These are phyloP conservation scores for Bolinopsis microptera DNA, from an alignment of 37 sponge, comb jelly and placozoan genomes.

Conservation along the genomic window DNA sequence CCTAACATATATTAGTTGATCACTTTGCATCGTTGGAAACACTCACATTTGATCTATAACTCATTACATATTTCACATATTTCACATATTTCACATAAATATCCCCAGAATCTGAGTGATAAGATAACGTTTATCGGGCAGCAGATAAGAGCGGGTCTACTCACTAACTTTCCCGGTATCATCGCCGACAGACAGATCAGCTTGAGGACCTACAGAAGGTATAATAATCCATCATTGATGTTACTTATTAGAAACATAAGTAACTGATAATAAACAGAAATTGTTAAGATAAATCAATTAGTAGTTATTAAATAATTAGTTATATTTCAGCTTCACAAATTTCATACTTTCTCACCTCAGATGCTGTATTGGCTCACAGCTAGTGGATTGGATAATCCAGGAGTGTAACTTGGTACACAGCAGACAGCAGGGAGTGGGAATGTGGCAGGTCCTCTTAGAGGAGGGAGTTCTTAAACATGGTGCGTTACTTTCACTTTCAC, in stretches of 20 bases:
- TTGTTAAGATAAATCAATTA: no score
- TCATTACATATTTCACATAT: no score
- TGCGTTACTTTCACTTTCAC: constrained; percentile 67
- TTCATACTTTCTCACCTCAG: no score
- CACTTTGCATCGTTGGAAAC: no score
- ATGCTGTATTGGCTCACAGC: constrained; percentile 75
- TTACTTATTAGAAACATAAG: no score
- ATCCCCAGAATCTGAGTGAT: constrained; percentile 27
- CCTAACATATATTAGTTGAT: no score
- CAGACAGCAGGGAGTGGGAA: constrained; percentile 74
- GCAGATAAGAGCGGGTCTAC: constrained; percentile 16
- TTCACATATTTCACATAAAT: no score
- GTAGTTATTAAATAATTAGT: no score
- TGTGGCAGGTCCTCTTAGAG: constrained; percentile 84
- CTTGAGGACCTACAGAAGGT: constrained; percentile 58
- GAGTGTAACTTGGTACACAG: constrained; percentile 67
- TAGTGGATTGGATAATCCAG: constrained; percentile 80
- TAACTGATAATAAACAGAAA: no score
- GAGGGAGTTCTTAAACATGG: constrained; percentile 80
- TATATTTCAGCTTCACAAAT: no score
- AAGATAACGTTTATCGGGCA: constrained; percentile 59
- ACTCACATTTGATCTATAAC: no score
- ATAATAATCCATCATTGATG: no score
- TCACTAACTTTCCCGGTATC: constrained; percentile 24
- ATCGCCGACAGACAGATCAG: constrained; percentile 61